Evolutionary conservation across 2,113 vertebrate species (phyloP).

Genomic region (Gracilinanus agilis): DNA sequence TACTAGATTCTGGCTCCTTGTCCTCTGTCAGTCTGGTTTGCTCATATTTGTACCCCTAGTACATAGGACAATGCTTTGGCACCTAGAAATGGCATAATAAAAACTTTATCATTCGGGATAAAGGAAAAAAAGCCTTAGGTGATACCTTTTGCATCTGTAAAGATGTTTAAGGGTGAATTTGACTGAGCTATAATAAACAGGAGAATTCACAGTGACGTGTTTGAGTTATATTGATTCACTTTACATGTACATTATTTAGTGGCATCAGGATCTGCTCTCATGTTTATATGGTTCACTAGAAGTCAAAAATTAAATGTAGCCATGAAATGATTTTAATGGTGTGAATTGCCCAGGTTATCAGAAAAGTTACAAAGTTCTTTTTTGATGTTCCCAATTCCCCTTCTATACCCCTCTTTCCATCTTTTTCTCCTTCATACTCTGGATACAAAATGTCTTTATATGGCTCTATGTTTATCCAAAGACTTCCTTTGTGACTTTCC

Average conservation of each 20-base stretch:
- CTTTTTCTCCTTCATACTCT: not conserved
- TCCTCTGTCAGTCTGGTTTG: not conserved
- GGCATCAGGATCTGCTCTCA: not conserved
- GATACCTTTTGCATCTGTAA: not conserved
- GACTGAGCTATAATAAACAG: not conserved
- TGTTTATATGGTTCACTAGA: not conserved
- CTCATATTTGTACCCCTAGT: not conserved
- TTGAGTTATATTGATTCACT: not conserved
- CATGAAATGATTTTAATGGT: not conserved
- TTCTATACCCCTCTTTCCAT: not conserved
- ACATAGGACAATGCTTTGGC: not conserved
- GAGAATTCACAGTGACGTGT: not conserved
- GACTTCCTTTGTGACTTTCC: not conserved
- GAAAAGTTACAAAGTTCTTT: not conserved
- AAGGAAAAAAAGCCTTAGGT: not conserved
- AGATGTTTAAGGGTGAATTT: not conserved
- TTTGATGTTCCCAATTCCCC: not conserved
- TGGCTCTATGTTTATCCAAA: not conserved
- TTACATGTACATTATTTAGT: not conserved
- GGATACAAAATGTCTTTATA: not conserved
- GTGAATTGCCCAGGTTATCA: not conserved
- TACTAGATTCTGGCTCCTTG: no score
- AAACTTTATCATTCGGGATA: not conserved
- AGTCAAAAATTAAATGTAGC: not conserved
- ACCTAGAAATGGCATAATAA: not conserved